A percentile compares a stretch with the other conserved stretches of the same genome.
Evolutionary conservation across 1,140 invertebrate genomes (phyloP).

Genomic region (Laodelphax striatellus): DNA sequence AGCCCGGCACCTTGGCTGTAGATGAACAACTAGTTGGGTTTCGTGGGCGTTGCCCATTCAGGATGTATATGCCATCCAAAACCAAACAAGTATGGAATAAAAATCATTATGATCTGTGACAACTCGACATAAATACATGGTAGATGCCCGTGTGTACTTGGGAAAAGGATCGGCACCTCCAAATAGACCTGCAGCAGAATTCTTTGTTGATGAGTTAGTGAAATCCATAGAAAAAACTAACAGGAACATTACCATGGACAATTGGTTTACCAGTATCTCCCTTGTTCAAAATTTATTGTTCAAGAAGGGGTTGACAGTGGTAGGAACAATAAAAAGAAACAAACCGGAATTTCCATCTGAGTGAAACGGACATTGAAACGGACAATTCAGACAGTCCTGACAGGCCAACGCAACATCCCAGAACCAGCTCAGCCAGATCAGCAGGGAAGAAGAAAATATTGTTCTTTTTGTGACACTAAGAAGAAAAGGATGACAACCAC

Average conservation of each 20-base stretch:
- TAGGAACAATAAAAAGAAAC: slow-evolving; percentile 21
- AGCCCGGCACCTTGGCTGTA: slow-evolving; percentile 22
- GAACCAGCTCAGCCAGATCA: neutral
- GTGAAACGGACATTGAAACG: neutral
- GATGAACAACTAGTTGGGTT: slow-evolving; percentile 32
- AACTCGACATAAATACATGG: slow-evolving; percentile 26
- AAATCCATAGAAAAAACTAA: slow-evolving; percentile 22
- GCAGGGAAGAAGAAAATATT: slow-evolving; percentile 12
- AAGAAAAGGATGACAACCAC: slow-evolving; percentile 15
- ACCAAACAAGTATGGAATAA: slow-evolving; percentile 28
- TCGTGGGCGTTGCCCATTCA: slow-evolving; percentile 29
- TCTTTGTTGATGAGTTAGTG: slow-evolving; percentile 24
- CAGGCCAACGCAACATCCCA: neutral
- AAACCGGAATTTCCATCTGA: slow-evolving; percentile 21
- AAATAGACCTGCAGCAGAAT: slow-evolving; percentile 9
- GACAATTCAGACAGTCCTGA: neutral
- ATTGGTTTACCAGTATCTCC: slow-evolving; percentile 26
- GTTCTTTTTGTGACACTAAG: slow-evolving; percentile 11
- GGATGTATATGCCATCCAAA: slow-evolving; percentile 32
- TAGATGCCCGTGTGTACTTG: slow-evolving; percentile 27
- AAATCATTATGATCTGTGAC: slow-evolving; percentile 30
- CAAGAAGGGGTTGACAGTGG: neutral
- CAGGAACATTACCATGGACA: slow-evolving; percentile 28
- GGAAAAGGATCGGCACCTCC: slow-evolving; percentile 25
- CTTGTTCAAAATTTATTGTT: slow-evolving; percentile 15